Evolutionary conservation across 2,113 vertebrate genomes (phyloP), one percentile per base, ranked within the genome.

Genomic region (Ochotona princeps): DNA sequence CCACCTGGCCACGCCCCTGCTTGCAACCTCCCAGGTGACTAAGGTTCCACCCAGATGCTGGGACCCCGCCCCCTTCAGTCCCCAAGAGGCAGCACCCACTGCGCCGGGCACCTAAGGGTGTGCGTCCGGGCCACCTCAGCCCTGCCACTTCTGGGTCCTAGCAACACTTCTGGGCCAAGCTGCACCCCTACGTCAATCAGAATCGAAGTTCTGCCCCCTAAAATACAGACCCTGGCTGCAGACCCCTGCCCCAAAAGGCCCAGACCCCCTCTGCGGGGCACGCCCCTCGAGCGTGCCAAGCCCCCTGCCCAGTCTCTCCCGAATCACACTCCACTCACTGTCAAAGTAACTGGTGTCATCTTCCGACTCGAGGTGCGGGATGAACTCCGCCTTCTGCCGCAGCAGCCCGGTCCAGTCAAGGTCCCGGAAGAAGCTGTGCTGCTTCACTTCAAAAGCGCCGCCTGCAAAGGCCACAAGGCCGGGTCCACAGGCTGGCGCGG

Each of bases 321-420:
- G 38, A 6, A 44, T 44, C 38, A 6, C 38, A 44, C 60, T 89
- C 57, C 32, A 98, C 99, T 98, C 96, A 99, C 99, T 99, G 98
- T 99, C 99, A 30, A 99, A 99, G 95, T 99, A 99, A 97, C 99
- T 99, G 94, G 99, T 99, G 97, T 99, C 99, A 92, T 99, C 99
- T 93, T 99, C 99, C 0, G 99, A 99, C 97, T 99, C 99, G 6
- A 99, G 97, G 82, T 99, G 98, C 25, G 99, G 99, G 75, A 99
- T 98, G 94, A 99, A 99, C 97, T 99, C 99, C 0, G 99, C 99
- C 82, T 99, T 99, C 97, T 99, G 99, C 83, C 99, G 98, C 96
- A 99, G 97, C 78, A 99, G 97, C 67, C 98, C 98, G 21, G 98
- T 99, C 99, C 99, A 99, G 97, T 99, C 98, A 89, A 99, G 98